Base-by-base conservation (phyloP, 2,797 vertebrate genomes). In the Thripadectes ignobilis region DNA sequence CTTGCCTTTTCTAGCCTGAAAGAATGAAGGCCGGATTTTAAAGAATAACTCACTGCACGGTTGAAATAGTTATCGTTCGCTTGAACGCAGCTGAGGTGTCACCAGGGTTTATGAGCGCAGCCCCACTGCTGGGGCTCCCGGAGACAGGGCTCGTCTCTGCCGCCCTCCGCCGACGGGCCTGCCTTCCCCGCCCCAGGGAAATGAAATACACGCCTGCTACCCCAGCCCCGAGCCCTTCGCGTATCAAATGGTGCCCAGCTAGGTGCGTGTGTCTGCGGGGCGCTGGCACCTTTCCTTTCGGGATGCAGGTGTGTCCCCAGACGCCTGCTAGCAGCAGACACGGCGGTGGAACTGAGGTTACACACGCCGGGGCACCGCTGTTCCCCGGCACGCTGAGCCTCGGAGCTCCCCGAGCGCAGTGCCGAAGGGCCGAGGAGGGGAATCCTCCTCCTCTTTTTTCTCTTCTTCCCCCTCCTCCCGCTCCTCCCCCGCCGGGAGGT, bases 401-500 rank as follows among this genome's bases (percentile, higher is more conserved):
- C 74, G 15, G 32, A 5, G 30, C 17, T 62, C 27, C 30, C 23
- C 63, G 30, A 3, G 19, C 9, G 5, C 21, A 6, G 23, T 11
- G 13, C 12, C 9, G 63, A 23, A 24, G 15, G 21, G 24, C 29
- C 0, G 19, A 22, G 30, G 39, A 9, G 12, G 9, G 8, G 38
- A 24, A 10, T 6, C 3, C 10, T 43, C 43, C 8, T 43, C 18
- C 8, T 45, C 43, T 8, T 45, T 9, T 3, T 45, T 19, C 19
- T 45, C 43, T 8, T 45, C 19, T 3, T 19, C 43, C 5, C 20
- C 45, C 10, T 21, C 45, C 10, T 45, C 19, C 43, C 20, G 19
- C 19, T 45, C 43, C 43, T 20, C 26, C 15, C 26, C 4, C 18
- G 4, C 3, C 1, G 11, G 3, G 9, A 20, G 3, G 24, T 3